phyloP scores from a whole-genome alignment of 2,113 vertebrate species.

The Nycticebus coucang region DNA sequence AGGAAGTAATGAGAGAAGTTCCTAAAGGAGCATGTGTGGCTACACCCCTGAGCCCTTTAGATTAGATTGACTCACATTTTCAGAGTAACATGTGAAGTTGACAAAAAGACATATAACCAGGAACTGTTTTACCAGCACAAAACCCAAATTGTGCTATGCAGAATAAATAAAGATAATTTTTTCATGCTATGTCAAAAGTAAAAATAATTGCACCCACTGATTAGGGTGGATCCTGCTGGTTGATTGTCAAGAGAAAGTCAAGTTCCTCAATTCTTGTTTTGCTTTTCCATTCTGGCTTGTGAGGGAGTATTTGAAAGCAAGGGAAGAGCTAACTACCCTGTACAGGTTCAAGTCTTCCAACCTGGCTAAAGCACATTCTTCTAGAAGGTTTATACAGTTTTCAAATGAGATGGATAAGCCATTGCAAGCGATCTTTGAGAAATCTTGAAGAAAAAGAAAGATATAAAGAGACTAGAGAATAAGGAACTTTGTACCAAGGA shows the following conservation, averaged over 20 bases:
- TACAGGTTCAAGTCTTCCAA: background rate
- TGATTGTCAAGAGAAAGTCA: background rate
- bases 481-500: background rate
- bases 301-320: background rate
- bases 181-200: background rate
- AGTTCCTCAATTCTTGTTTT: background rate
- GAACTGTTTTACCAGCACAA: background rate
- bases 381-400: background rate
- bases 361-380: background rate
- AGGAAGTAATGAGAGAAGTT: background rate
- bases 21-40: background rate
- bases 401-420: background rate
- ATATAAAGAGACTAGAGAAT: background rate
- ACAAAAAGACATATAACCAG: background rate
- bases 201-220: background rate
- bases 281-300: background rate
- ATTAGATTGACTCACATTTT: background rate
- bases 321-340: background rate
- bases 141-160: background rate
- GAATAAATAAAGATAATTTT: background rate
- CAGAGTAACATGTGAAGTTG: background rate
- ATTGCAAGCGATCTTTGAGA: background rate
- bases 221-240: background rate
- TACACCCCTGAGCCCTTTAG: background rate
- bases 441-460: background rate